A percentile compares a stretch with the other conserved stretches of the same genome.
Evolutionary conservation across 35 echinoderm and acorn worm genomes (phyloP).

Genomic region (Chiridota heheva): DNA sequence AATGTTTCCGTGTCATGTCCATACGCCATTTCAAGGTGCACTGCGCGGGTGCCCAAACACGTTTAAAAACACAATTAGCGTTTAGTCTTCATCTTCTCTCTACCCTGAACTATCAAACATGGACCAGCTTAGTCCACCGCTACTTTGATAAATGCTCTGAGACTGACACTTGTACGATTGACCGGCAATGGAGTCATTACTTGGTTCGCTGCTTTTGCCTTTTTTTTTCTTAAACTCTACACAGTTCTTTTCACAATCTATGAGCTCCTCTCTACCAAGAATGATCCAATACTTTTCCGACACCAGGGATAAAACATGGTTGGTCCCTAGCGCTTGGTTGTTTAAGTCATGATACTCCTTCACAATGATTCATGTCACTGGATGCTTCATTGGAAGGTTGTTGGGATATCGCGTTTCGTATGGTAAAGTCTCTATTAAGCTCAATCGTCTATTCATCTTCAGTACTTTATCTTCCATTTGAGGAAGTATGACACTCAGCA

Average conservation of each 20-base stretch:
- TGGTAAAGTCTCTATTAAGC: conserved; percentile 2
- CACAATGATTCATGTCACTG: too few species aligned
- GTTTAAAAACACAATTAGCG: background rate
- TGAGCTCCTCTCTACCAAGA: background rate
- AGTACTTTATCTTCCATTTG: conserved; percentile 9
- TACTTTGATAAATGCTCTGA: too few species aligned
- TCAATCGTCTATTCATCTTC: background rate
- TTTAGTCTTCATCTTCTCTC: background rate
- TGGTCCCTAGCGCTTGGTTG: background rate
- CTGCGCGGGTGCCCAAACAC: conserved; percentile 16
- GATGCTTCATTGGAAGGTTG: conserved; percentile 12
- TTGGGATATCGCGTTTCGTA: background rate
- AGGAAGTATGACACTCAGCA: background rate
- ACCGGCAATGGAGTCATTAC: background rate
- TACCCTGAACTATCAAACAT: background rate
- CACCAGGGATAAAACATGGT: background rate
- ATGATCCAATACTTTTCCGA: background rate
- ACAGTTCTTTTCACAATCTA: background rate
- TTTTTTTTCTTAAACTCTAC: background rate
- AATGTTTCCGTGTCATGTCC: conserved; percentile 41
- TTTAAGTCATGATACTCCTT: too few species aligned
- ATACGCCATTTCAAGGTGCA: conserved; percentile 55
- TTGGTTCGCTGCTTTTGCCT: background rate
- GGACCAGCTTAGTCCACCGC: too few species aligned
- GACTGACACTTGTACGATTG: too few species aligned